Percentiles rank a stretch among this genome's conserved stretches.
These are phyloP conservation scores for Tipula vernalis DNA, from an alignment of 2,888 invertebrate genomes.

Conservation along the genomic window DNA sequence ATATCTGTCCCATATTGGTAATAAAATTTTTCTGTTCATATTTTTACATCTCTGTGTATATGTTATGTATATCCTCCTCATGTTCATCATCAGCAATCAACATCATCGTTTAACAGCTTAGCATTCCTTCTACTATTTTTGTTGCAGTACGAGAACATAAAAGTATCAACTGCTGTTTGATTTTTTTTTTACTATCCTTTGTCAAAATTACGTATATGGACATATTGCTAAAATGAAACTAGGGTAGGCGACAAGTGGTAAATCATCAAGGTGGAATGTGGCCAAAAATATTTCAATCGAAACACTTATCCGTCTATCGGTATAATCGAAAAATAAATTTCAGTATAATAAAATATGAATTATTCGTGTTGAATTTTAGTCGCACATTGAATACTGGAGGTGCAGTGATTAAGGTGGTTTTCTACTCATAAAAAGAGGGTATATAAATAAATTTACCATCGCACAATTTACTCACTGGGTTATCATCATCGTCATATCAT, in stretches of 20 bases:
- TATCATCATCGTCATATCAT: background rate
- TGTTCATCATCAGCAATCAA: background rate
- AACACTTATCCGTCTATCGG: background rate
- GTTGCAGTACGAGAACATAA: background rate
- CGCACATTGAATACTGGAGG: background rate
- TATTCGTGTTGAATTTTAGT: background rate
- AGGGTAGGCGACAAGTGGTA: background rate
- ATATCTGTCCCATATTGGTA: background rate
- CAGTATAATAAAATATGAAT: background rate
- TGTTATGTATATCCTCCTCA: background rate
- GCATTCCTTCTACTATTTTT: background rate
- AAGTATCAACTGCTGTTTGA: background rate
- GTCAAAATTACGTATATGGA: no score
- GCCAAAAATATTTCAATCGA: background rate
- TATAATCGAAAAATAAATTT: background rate
- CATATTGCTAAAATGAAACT: background rate
- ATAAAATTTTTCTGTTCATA: background rate
- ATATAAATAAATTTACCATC: background rate
- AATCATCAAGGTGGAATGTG: background rate
- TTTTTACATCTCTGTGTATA: background rate
- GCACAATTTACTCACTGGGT: background rate
- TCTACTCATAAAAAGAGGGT: background rate
- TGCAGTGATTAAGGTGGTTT: background rate
- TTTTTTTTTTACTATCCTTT: background rate
- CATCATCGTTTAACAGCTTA: background rate